phyloP scores from a whole-genome alignment of 2,797 vertebrate species.

The Brachyalestes nurse region DNA sequence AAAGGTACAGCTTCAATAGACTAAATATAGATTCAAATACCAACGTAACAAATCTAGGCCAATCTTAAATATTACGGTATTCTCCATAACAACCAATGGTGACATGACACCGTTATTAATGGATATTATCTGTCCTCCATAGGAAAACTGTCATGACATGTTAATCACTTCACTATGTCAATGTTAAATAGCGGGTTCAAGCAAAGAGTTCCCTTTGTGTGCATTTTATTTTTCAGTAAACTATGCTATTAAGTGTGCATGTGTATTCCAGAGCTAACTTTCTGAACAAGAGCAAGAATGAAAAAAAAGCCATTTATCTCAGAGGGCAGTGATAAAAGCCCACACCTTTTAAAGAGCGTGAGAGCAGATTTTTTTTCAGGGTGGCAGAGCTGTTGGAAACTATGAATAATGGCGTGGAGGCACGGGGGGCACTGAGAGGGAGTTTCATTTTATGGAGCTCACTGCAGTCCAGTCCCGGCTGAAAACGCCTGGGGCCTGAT shows the following conservation, averaged over 20 bases:
- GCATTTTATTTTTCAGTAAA: neutral
- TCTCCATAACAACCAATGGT: too few relatives aligned
- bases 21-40: too few relatives aligned
- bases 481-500: slow-evolving; percentile 52
- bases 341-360: slow-evolving; percentile 45
- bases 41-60: too few relatives aligned
- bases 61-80: too few relatives aligned
- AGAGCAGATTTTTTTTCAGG: slow-evolving; percentile 33
- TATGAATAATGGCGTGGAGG: slow-evolving; percentile 61
- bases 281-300: slow-evolving; percentile 32
- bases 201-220: neutral
- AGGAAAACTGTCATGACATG: too few relatives aligned
- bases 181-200: too few relatives aligned
- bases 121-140: too few relatives aligned
- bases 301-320: slow-evolving; percentile 58
- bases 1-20: too few relatives aligned
- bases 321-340: slow-evolving; percentile 46
- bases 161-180: too few relatives aligned
- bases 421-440: slow-evolving; percentile 45
- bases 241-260: slow-evolving; percentile 3
- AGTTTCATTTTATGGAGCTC: slow-evolving; percentile 56
- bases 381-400: slow-evolving; percentile 58
- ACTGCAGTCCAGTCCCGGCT: slow-evolving; percentile 53
- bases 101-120: too few relatives aligned
- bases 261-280: slow-evolving; percentile 38